phyloP scores from a whole-genome alignment of 1,140 invertebrate genomes.

The Bradynema listronoti region DNA sequence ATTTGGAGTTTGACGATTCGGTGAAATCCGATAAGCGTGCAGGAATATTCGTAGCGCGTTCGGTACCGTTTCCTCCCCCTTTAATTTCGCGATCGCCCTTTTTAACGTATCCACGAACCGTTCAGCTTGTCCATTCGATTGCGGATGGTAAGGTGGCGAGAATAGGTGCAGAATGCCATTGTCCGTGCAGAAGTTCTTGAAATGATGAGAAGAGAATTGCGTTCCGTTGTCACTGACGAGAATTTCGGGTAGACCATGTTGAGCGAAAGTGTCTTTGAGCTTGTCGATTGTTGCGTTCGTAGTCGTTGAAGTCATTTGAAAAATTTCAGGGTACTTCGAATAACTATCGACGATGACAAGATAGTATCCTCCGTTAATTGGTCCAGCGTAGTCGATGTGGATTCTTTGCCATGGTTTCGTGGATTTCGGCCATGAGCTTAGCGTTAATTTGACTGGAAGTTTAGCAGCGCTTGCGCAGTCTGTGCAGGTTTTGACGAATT shows the following conservation, averaged over 20 bases:
- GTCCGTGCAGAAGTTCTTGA: slow-evolving; percentile 40
- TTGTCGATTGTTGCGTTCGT: too few species aligned
- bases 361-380: too few species aligned
- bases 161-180: slow-evolving; percentile 38
- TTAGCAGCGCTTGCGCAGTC: slow-evolving; percentile 8
- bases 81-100: background rate
- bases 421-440: slow-evolving; percentile 7
- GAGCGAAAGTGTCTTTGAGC: too few species aligned
- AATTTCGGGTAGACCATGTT: background rate
- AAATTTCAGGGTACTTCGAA: too few species aligned
- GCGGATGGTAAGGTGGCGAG: slow-evolving; percentile 48
- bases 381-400: slow-evolving; percentile 12
- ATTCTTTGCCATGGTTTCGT: slow-evolving; percentile 8
- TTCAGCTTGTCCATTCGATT: slow-evolving; percentile 54
- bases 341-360: too few species aligned
- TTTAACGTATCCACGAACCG: slow-evolving; percentile 51
- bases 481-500: background rate
- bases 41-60: too few species aligned
- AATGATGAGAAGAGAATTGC: slow-evolving; percentile 52
- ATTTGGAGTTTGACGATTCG: background rate
- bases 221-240: slow-evolving; percentile 58
- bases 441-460: background rate
- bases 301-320: too few species aligned
- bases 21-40: background rate
- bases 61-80: slow-evolving; percentile 11